phyloP scores from a whole-genome alignment of 2,113 vertebrate genomes.

The Orcinus orca region DNA sequence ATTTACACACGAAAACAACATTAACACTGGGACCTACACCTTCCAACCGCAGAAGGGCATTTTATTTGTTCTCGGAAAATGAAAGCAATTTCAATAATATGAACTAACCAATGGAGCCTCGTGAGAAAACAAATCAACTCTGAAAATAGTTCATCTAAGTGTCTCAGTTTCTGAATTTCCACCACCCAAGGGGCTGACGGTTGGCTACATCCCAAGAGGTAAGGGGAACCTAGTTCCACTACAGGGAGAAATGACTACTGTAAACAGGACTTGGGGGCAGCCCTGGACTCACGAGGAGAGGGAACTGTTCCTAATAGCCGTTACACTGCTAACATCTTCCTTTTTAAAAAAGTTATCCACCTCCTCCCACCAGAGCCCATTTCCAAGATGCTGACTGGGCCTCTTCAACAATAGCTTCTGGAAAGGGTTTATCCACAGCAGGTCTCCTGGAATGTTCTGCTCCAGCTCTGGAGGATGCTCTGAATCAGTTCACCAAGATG shows the following conservation, averaged over 20 bases:
- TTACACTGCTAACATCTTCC: background rate
- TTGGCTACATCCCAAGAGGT: background rate
- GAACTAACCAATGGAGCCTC: background rate
- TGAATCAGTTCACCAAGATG: slow-evolving; percentile 92
- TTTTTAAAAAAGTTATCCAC: background rate
- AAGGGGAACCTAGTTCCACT: rapidly evolving
- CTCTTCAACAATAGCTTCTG: background rate
- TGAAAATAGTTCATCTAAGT: background rate
- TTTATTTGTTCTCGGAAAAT: slow-evolving; percentile 10
- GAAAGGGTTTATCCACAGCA: background rate
- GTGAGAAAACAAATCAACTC: background rate
- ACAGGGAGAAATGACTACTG: background rate
- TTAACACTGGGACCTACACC: rapidly evolving
- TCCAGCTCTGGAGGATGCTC: background rate
- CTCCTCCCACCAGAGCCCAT: background rate
- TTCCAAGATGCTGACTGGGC: background rate
- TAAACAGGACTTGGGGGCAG: rapidly evolving
- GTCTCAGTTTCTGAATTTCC: background rate
- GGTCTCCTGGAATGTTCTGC: background rate
- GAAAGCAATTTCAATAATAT: background rate
- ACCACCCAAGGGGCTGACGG: rapidly evolving
- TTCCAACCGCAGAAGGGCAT: background rate
- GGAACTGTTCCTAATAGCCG: rapidly evolving
- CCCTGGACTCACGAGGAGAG: too few species aligned
- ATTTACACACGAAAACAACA: background rate